Percentiles rank a stretch among this genome's conserved stretches.
Conservation (phyloP, 2,888 invertebrate species). For the Ceriagrion tenellum region DNA sequence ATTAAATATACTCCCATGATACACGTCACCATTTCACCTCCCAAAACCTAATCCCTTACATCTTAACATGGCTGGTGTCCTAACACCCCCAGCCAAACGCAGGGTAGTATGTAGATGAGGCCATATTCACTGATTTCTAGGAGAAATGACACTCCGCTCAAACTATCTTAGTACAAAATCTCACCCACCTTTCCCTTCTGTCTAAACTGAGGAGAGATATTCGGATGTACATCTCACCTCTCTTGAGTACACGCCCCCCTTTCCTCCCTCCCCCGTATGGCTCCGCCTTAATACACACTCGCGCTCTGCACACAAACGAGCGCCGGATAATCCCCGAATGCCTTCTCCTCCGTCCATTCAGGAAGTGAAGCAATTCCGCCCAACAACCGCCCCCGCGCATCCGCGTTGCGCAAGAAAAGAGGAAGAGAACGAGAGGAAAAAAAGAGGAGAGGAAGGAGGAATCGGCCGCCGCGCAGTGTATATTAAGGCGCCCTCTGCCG, state of each 20-base stretch:
- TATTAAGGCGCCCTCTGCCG: not conserved
- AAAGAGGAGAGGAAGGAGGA: not conserved
- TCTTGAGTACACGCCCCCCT: not conserved
- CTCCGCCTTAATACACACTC: not conserved
- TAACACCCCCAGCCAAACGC: too few species aligned
- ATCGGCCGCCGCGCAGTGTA: not conserved
- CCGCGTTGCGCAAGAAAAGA: conserved; percentile 45
- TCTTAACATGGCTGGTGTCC: too few species aligned
- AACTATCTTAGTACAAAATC: too few species aligned
- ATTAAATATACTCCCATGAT: too few species aligned
- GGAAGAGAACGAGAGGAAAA: not conserved
- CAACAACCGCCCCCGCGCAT: conserved; percentile 2
- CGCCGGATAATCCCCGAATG: conserved; percentile 44
- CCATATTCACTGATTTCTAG: too few species aligned
- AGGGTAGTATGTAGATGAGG: too few species aligned
- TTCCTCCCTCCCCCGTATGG: not conserved
- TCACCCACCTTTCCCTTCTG: too few species aligned
- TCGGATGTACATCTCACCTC: too few species aligned
- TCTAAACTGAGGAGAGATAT: too few species aligned
- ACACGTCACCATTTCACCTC: too few species aligned
- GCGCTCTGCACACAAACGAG: not conserved
- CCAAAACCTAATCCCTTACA: too few species aligned
- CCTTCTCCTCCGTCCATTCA: not conserved
- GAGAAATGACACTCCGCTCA: too few species aligned
- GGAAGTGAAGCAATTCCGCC: conserved; percentile 52